These are phyloP conservation scores for Oasisia sp. DNA, from an alignment of 2,888 invertebrate species.

Conservation along the genomic window DNA sequence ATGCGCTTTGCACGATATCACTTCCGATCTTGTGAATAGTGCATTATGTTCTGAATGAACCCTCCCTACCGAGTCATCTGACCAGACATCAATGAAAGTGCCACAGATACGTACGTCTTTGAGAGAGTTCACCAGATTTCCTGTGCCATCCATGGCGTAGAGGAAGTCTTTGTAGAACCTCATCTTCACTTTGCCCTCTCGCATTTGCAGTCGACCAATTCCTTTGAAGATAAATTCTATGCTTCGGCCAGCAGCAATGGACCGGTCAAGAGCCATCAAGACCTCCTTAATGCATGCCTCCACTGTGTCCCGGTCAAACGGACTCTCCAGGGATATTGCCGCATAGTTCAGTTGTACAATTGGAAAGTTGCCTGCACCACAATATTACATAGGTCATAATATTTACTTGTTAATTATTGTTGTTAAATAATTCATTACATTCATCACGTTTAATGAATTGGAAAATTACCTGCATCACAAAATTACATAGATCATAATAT, in stretches of 20 bases:
- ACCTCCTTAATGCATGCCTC: conserved; percentile 64
- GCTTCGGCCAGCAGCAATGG: conserved; percentile 57
- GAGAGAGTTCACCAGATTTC: conserved; percentile 60
- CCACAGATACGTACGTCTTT: conserved; percentile 56
- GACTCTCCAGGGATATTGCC: conserved; percentile 61
- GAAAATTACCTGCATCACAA: conserved; percentile 58
- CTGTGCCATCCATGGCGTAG: conserved; percentile 62
- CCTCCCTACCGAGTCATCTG: too few relatives aligned
- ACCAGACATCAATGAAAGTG: too few relatives aligned
- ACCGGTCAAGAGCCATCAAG: conserved; percentile 50
- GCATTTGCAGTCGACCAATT: conserved; percentile 62
- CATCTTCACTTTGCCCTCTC: conserved; percentile 64
- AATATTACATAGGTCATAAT: conserved; percentile 8
- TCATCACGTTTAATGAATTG: conserved; percentile 42
- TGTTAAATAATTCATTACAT: too few relatives aligned
- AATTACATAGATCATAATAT: background rate
- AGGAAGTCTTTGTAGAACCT: conserved; percentile 66
- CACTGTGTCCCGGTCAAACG: conserved; percentile 63
- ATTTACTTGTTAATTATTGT: too few relatives aligned
- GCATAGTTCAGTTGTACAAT: conserved; percentile 64
- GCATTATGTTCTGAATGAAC: too few relatives aligned
- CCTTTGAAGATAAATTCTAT: conserved; percentile 63
- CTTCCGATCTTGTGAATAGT: background rate
- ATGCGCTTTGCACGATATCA: too few relatives aligned
- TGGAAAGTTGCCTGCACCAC: conserved; percentile 60